Evolutionary conservation across 2,113 vertebrate genomes (phyloP).

Genomic region (Macaca mulatta): DNA sequence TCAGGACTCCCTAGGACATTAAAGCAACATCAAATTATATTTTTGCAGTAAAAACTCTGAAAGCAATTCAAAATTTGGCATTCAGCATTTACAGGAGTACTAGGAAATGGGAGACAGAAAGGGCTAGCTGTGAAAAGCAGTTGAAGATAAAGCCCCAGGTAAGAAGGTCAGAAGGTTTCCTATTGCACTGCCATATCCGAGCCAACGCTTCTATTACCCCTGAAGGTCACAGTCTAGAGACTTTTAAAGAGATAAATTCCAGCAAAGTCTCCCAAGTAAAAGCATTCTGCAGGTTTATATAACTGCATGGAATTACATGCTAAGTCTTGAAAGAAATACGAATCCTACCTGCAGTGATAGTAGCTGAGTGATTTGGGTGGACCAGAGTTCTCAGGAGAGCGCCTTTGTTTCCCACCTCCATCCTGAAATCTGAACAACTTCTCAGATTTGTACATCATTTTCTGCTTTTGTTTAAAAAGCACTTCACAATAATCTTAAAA

Average conservation of each 20-base stretch:
- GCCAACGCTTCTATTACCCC: not conserved
- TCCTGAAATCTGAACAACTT: not conserved
- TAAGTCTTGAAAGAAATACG: not conserved
- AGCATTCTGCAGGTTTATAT: not conserved
- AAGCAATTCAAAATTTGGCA: not conserved
- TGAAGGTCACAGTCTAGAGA: not conserved
- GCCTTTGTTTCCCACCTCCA: not conserved
- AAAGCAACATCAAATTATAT: not conserved
- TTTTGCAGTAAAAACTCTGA: not conserved
- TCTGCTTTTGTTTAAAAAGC: not conserved
- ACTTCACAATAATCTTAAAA: not conserved
- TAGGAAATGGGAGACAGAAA: not conserved
- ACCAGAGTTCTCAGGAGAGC: not conserved
- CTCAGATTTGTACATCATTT: not conserved
- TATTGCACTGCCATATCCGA: not conserved
- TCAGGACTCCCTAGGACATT: not conserved
- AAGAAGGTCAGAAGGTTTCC: not conserved
- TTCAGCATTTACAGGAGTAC: not conserved
- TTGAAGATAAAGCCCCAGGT: not conserved
- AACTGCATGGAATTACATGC: not conserved
- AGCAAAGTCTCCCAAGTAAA: not conserved
- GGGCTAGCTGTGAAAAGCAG: not conserved
- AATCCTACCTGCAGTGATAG: not conserved
- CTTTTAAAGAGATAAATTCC: constrained; percentile 26
- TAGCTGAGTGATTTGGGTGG: not conserved